A percentile compares a stretch with the other conserved stretches of the same genome.
Conservation (phyloP, 2,113 vertebrate species). For the Aegithalos caudatus region DNA sequence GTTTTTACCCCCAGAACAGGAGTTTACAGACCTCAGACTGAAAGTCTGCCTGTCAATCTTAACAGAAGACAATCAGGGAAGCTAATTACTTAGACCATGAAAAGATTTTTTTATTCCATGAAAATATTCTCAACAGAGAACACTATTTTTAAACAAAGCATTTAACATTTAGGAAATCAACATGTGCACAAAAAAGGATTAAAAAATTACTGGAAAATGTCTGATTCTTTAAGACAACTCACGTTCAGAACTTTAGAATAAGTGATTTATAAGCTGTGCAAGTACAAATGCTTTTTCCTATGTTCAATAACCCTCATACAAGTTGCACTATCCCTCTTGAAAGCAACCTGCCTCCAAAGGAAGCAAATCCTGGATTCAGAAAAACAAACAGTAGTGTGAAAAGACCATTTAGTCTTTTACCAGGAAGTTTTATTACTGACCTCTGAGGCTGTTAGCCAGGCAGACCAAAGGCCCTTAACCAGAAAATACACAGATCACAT, state of each 20-base stretch:
- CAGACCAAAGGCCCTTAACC: conserved; percentile 65
- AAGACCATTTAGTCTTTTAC: conserved; percentile 72
- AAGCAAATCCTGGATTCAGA: conserved; percentile 71
- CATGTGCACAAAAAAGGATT: conserved; percentile 81
- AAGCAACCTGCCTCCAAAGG: conserved; percentile 68
- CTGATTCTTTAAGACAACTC: conserved; percentile 72
- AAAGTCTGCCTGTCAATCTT: not conserved
- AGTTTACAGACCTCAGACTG: not conserved
- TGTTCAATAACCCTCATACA: conserved; percentile 65
- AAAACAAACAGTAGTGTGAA: conserved; percentile 77
- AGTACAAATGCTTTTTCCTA: conserved; percentile 72
- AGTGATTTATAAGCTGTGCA: conserved; percentile 71
- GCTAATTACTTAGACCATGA: conserved; percentile 64
- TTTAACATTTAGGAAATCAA: conserved; percentile 86
- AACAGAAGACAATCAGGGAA: conserved; percentile 53
- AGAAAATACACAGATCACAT: conserved; percentile 72
- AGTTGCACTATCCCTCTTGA: conserved; percentile 67
- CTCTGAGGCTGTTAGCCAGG: conserved; percentile 64
- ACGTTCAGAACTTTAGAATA: conserved; percentile 70
- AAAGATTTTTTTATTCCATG: conserved; percentile 86
- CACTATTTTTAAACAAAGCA: conserved; percentile 82
- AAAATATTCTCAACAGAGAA: conserved; percentile 89
- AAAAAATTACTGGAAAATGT: conserved; percentile 79
- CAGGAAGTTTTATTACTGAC: conserved; percentile 71
- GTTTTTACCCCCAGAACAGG: not conserved